Conservation (phyloP, 1,140 invertebrate genomes). For the Pachyrhynchus sulphureomaculatus region DNA sequence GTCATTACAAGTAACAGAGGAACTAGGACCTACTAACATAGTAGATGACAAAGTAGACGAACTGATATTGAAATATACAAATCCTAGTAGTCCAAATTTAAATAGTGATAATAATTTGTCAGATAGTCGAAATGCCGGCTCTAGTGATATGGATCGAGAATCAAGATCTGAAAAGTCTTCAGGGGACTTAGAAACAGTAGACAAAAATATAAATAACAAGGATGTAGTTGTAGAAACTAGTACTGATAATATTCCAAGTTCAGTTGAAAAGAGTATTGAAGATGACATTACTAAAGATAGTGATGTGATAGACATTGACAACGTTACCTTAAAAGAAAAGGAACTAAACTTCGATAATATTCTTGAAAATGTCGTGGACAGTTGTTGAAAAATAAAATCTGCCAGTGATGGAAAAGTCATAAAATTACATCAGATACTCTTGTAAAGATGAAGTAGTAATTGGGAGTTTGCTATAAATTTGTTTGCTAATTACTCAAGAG, state of each 20-base stretch:
- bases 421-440: too few species aligned
- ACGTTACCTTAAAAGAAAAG: too few species aligned
- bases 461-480: too few species aligned
- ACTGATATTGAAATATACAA: not conserved
- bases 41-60: too few species aligned
- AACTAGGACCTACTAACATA: too few species aligned
- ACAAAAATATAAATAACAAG: not conserved
- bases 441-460: too few species aligned
- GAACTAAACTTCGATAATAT: too few species aligned
- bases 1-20: too few species aligned
- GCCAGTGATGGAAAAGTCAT: too few species aligned
- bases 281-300: not conserved
- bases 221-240: not conserved
- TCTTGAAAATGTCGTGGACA: too few species aligned
- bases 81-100: not conserved
- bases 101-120: conserved; percentile 4
- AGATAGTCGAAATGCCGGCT: conserved; percentile 1
- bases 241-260: not conserved
- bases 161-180: not conserved
- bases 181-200: not conserved
- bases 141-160: not conserved
- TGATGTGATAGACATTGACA: not conserved
- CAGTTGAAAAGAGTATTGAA: not conserved
- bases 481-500: too few species aligned
- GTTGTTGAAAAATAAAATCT: too few species aligned